phyloP scores from a whole-genome alignment of 30 jellyfish, hydroid and myxozoan genomes.

The Sanderia malayensis region DNA sequence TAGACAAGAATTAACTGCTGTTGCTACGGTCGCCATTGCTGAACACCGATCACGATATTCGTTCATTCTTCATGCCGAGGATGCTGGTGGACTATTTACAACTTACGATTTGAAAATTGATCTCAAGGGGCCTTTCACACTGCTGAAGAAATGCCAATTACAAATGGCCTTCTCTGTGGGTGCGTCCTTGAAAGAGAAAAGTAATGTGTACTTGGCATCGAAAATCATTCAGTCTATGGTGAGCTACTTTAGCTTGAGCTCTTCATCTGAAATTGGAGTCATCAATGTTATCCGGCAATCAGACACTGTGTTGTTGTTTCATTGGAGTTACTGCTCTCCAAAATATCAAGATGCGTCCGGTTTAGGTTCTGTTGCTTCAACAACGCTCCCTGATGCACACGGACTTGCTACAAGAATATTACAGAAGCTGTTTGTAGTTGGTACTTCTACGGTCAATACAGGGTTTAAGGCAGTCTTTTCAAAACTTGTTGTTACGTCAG shows the following conservation, averaged over 20 bases:
- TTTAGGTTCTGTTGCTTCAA: not conserved
- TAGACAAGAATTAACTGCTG: conserved; percentile 41
- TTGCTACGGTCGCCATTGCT: conserved; percentile 31
- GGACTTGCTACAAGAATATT: conserved; percentile 50
- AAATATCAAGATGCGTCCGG: conserved; percentile 1
- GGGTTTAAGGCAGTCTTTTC: conserved; percentile 61
- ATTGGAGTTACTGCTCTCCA: conserved; percentile 79
- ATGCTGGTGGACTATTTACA: conserved; percentile 42
- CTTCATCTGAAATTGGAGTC: conserved; percentile 46
- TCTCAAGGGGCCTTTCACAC: conserved; percentile 37
- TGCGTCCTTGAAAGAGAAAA: conserved; percentile 19
- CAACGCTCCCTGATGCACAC: conserved; percentile 31
- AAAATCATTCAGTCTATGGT: conserved; percentile 9
- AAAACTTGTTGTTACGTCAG: conserved; percentile 26
- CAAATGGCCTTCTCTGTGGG: conserved; percentile 20
- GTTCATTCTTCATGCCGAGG: conserved; percentile 37
- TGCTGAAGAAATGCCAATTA: conserved; percentile 31
- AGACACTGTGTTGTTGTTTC: conserved; percentile 27
- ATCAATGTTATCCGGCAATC: conserved; percentile 34
- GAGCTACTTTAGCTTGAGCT: conserved; percentile 43
- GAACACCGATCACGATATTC: conserved; percentile 5
- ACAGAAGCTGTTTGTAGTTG: conserved; percentile 52
- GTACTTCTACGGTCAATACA: conserved; percentile 29
- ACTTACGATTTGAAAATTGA: not conserved
- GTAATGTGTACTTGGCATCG: conserved; percentile 29